phyloP scores from a whole-genome alignment of 2,888 invertebrate genomes.

The Amphipoea lucens region DNA sequence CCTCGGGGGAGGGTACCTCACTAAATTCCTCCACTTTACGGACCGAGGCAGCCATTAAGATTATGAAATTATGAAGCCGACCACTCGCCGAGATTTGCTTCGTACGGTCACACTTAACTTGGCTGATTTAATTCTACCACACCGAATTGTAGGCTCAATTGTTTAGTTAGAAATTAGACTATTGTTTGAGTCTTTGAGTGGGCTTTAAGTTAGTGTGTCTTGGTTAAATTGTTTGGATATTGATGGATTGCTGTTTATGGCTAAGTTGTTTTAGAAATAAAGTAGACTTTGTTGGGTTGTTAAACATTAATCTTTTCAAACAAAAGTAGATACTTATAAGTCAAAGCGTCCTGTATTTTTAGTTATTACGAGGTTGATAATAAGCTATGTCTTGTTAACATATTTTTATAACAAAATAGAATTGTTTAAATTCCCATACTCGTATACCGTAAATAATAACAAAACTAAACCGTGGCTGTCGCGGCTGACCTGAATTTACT shows the following conservation, averaged over 20 bases:
- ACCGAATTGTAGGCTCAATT: conserved; percentile 58
- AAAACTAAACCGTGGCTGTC: conserved; percentile 13
- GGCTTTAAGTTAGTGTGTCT: conserved; percentile 10
- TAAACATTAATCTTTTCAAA: not conserved
- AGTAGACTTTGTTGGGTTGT: not conserved
- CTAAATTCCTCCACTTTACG: conserved; percentile 87
- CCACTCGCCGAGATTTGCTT: conserved; percentile 84
- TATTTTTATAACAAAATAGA: not conserved
- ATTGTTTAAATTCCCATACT: not conserved
- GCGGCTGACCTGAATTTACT: conserved; percentile 5
- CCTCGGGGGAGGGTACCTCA: conserved; percentile 79
- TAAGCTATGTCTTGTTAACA: not conserved
- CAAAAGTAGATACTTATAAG: not conserved
- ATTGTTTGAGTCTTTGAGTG: conserved; percentile 20
- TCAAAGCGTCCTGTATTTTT: not conserved
- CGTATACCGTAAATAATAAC: not conserved
- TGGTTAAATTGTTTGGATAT: conserved; percentile 8
- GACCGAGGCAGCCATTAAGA: conserved; percentile 83
- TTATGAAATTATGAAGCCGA: conserved; percentile 88
- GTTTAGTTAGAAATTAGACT: conserved; percentile 40
- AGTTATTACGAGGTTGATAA: not conserved
- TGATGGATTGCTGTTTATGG: not conserved
- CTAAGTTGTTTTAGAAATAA: not conserved
- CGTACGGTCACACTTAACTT: conserved; percentile 72
- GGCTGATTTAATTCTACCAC: conserved; percentile 76